A percentile compares a stretch with the other conserved stretches of the same genome.
These are phyloP conservation scores for Acromyrmex heyeri DNA, from an alignment of 1,140 invertebrate genomes.

Conservation along the genomic window DNA sequence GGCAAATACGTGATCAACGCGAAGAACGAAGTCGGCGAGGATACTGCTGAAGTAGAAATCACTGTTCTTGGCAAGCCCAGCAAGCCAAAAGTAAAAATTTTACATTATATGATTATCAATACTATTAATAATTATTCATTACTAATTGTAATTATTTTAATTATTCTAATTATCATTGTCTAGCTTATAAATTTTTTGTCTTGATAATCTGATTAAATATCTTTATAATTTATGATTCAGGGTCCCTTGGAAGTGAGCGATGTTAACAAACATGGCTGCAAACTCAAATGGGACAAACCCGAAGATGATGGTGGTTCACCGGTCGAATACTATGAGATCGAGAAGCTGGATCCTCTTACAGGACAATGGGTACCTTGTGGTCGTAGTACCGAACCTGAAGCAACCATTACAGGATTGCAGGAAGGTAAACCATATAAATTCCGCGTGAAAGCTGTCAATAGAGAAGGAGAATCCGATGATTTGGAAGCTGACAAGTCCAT, in stretches of 20 bases:
- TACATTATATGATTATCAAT: background rate
- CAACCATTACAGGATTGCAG: slow-evolving; percentile 94
- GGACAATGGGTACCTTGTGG: slow-evolving; percentile 97
- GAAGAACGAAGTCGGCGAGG: slow-evolving; percentile 97
- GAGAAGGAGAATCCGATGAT: slow-evolving; percentile 98
- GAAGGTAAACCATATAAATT: slow-evolving; percentile 99
- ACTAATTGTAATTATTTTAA: background rate
- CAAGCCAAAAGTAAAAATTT: slow-evolving; percentile 81
- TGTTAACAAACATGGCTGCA: slow-evolving; percentile 97
- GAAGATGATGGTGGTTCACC: slow-evolving; percentile 97
- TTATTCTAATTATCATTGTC: background rate
- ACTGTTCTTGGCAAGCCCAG: slow-evolving; percentile 91
- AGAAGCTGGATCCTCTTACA: slow-evolving; percentile 97
- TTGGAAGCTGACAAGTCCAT: slow-evolving; percentile 97
- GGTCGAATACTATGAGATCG: slow-evolving; percentile 98
- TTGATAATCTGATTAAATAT: background rate
- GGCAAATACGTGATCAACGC: slow-evolving; percentile 97
- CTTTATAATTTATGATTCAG: slow-evolving; percentile 88
- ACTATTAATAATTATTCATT: background rate
- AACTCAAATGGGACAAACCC: slow-evolving; percentile 97
- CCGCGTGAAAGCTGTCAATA: slow-evolving; percentile 99
- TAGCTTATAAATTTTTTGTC: background rate
- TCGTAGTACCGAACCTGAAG: slow-evolving; percentile 92
- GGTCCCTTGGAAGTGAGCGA: slow-evolving; percentile 96
- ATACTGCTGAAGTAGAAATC: slow-evolving; percentile 96